A percentile compares a stretch with the other conserved stretches of the same genome.
phyloP scores from a whole-genome alignment of 64 coral and sea anemone species.

The Actinia tenebrosa region DNA sequence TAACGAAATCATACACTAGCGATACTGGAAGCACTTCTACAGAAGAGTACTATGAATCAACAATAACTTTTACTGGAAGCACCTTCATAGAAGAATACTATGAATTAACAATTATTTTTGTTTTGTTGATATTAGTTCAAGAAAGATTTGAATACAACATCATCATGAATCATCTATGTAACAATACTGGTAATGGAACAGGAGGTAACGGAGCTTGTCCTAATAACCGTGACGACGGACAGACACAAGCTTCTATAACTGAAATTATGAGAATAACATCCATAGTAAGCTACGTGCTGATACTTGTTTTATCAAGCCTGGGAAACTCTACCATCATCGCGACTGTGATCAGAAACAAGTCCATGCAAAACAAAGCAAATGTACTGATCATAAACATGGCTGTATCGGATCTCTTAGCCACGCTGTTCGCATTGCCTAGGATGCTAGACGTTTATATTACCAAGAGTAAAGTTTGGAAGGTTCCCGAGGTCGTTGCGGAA shows the following conservation, averaged over 20 bases:
- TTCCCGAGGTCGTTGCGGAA: constrained; percentile 15
- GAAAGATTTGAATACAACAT: too few relatives aligned
- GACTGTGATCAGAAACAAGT: constrained; percentile 12
- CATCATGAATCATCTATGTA: neutral
- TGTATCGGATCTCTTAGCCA: constrained; percentile 49
- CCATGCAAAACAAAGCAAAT: constrained; percentile 45
- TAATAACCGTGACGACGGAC: neutral
- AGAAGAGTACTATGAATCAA: too few relatives aligned
- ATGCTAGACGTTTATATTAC: neutral
- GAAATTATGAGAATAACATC: neutral
- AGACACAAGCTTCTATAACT: neutral
- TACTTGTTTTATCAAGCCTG: neutral
- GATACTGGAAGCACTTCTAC: too few relatives aligned
- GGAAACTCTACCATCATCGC: constrained; percentile 28
- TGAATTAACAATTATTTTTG: too few relatives aligned
- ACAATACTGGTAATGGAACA: neutral
- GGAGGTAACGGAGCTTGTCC: neutral
- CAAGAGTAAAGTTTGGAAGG: constrained; percentile 11
- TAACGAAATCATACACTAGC: too few relatives aligned
- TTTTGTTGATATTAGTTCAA: too few relatives aligned
- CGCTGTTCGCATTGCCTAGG: constrained; percentile 39
- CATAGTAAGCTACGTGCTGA: neutral
- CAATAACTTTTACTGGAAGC: too few relatives aligned
- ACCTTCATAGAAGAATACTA: too few relatives aligned
- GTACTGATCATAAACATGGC: constrained; percentile 44